phyloP scores from a whole-genome alignment of 2,797 vertebrate species.

The Anomalospiza imberbis region DNA sequence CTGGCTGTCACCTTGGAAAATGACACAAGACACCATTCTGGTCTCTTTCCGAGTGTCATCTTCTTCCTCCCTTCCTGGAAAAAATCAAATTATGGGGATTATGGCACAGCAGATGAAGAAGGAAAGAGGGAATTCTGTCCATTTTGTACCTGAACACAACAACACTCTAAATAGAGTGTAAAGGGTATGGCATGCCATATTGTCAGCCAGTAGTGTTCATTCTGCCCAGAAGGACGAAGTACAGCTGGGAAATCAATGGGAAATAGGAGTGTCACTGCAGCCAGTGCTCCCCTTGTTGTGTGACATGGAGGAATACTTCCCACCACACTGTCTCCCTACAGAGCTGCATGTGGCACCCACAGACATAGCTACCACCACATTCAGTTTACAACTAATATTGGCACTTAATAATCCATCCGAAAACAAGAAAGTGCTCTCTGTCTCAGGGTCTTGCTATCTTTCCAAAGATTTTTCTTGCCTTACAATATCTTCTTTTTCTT shows the following conservation, averaged over 20 bases:
- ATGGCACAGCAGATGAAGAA: not conserved
- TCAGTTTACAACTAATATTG: not conserved
- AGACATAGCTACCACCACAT: not conserved
- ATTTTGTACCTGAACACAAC: not conserved
- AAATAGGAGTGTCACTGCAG: not conserved
- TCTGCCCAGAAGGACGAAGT: not conserved
- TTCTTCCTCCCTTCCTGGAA: not conserved
- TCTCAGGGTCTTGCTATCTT: not conserved
- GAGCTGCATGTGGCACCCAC: not conserved
- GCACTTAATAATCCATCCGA: not conserved
- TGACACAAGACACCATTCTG: not conserved
- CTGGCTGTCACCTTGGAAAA: not conserved
- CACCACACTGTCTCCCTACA: not conserved
- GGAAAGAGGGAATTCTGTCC: not conserved
- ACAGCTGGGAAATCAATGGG: not conserved
- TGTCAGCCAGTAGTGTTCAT: not conserved
- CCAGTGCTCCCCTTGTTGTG: not conserved
- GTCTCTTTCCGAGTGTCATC: not conserved
- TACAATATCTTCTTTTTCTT: not conserved
- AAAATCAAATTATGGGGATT: not conserved
- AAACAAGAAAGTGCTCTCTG: not conserved
- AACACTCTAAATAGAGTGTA: not conserved
- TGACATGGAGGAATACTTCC: not conserved
- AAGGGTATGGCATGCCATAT: not conserved
- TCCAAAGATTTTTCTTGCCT: not conserved